Base-by-base conservation (phyloP, 2,113 vertebrate genomes). In the Chaenocephalus aceratus region DNA sequence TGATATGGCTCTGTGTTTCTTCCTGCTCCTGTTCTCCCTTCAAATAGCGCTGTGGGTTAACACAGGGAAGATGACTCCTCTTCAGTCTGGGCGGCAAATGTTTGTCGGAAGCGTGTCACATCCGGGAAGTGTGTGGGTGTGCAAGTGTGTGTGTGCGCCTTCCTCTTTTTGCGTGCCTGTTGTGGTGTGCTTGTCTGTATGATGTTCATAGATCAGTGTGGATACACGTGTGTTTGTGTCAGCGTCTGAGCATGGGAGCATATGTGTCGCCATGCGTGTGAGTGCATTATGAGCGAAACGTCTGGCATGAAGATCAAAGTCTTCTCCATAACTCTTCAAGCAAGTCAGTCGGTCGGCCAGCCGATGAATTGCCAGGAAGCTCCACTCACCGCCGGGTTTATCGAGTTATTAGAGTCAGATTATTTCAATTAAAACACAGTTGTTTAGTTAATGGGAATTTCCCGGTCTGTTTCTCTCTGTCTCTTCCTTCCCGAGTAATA, bases 251-350 rank as follows among this genome's bases (percentile, higher is more conserved):
- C 49, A 54, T 81, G 82, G 53, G 62, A 72, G 75, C 84, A 86
- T 70, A 76, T 76, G 83, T 77, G 77, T 92, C 82, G 82, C 70
- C 59, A 75, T 85, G 82, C 75, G 63, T 87, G 83, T 86, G 81
- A 88, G 81, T 71, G 72, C 63, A 67, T 86, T 84, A 66, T 82
- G 79, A 83, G 78, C 72, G 75, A 86, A 88, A 86, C 78, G 36
- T 79, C 85, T 92, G 92, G 90, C 90, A 59, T 49, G 51, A 66
- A 91, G 85, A 93, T 94, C 88, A 93, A 93, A 93, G 92, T 86
- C 65, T 41, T 72, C 83, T 66, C 75, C 75, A 74, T 90, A 88
- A 85, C 82, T 91, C 59, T 63, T 83, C 72, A 53, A 53, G 75
- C 77, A 72, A 53, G 75, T 79, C 83, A 85, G 81, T 72, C 81